Base-by-base conservation (phyloP, 2,113 vertebrate species). In the Brachionichthys hirsutus region DNA sequence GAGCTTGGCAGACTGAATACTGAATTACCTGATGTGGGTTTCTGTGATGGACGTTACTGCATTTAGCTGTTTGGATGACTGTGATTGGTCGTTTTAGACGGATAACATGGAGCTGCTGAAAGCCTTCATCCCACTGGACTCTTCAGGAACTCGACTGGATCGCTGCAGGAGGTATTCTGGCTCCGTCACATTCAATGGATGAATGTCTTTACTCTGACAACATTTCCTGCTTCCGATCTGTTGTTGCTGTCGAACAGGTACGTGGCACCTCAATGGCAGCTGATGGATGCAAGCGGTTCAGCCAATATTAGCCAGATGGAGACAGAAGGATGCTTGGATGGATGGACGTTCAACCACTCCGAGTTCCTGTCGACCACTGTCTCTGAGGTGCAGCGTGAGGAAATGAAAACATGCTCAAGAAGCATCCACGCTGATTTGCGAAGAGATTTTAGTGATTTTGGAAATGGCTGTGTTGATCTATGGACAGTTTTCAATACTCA, bases 281-380 rank as follows among this genome's bases (percentile, higher is more conserved):
- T 86, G 3, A 49, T 78, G 10, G 12, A 12, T 1, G 1, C 24
- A 12, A 51, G 30, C 6, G 48, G 38, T 38, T 85, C 85, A 1
- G 75, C 61, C 17, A 61, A 82, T 18, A 0, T 74, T 8, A 90
- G 70, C 66, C 13, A 22, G 14, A 38, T 49, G 12, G 53, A 81
- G 57, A 91, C 89, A 0, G 89, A 92, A 65, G 67, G 24, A 6
- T 95, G 94, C 59, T 8, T 55, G 4, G 87, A 95, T 0, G 94
- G 94, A 16, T 95, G 94, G 94, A 83, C 88, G 3, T 94, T 92
- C 0, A 88, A 94, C 59, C 81, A 42, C 20, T 85, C 89, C 0
- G 90, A 92, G 66, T 94, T 94, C 54, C 53, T 71, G 0, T 73
- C 90, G 65, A 94, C 93, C 44, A 93, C 94, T 0, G 89, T 95